phyloP scores from a whole-genome alignment of 2,113 vertebrate species.

The Caracal caracal region DNA sequence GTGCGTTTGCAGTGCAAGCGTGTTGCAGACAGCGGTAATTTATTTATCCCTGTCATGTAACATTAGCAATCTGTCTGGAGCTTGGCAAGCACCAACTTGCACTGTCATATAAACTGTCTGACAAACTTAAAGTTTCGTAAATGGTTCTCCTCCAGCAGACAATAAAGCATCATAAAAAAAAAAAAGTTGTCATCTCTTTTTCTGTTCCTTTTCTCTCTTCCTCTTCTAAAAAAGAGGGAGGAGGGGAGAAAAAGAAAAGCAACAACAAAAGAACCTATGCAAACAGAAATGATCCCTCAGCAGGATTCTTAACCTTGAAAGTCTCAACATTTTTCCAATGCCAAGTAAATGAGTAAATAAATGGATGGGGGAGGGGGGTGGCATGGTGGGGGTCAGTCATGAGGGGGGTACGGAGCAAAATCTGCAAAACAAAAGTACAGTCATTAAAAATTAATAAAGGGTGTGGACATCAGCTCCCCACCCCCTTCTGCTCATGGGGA shows the following conservation, averaged over 20 bases:
- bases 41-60: conserved; percentile 76
- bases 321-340: conserved; percentile 3
- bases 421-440: conserved; percentile 72
- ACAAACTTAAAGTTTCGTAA: conserved; percentile 76
- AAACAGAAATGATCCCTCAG: conserved; percentile 50
- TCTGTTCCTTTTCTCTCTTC: conserved; percentile 44
- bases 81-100: conserved; percentile 77
- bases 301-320: conserved; percentile 40
- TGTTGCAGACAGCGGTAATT: conserved; percentile 74
- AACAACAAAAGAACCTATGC: conserved; percentile 14
- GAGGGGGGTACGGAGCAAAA: conserved; percentile 39
- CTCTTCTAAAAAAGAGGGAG: not conserved
- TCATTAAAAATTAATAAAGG: conserved; percentile 84
- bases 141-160: conserved; percentile 75
- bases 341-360: conserved; percentile 59
- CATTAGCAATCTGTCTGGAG: conserved; percentile 76
- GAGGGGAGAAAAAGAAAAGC: not conserved
- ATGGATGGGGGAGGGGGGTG: not conserved
- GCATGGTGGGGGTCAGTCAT: not conserved
- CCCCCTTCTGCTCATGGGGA: conserved; percentile 80
- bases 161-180: conserved; percentile 66
- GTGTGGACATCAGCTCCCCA: conserved; percentile 75
- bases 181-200: conserved; percentile 45
- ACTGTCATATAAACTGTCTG: conserved; percentile 79
- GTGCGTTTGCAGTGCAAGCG: not conserved